phyloP scores from a whole-genome alignment of 2,888 invertebrate genomes.

The Cheilosia scutellata region DNA sequence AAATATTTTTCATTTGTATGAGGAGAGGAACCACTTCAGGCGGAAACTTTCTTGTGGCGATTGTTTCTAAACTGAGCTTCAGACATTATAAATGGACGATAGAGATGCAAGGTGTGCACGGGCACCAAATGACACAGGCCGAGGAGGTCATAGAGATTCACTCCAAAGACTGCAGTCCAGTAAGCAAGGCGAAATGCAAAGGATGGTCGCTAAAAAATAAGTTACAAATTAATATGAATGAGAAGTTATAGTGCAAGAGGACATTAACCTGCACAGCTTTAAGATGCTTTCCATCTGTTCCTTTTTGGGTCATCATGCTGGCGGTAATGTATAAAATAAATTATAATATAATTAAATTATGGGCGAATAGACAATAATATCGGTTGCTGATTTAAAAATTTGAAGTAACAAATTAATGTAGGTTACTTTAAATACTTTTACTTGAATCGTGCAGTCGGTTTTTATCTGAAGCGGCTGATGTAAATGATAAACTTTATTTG shows the following conservation, averaged over 20 bases:
- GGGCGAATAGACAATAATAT: not conserved
- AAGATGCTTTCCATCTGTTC: conserved; percentile 27
- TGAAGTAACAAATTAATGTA: conserved; percentile 1
- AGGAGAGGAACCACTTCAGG: conserved; percentile 22
- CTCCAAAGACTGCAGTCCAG: conserved; percentile 77
- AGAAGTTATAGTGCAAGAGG: not conserved
- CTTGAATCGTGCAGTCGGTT: not conserved
- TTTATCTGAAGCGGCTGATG: not conserved
- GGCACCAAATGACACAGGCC: conserved; percentile 78
- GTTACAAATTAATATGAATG: conserved; percentile 6
- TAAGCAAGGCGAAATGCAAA: conserved; percentile 30
- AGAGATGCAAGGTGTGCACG: conserved; percentile 77
- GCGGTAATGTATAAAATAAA: conserved; percentile 27
- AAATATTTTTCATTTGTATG: conserved; percentile 51
- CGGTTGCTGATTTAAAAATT: not conserved
- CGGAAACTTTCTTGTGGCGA: conserved; percentile 45
- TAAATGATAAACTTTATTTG: not conserved
- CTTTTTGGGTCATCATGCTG: conserved; percentile 32
- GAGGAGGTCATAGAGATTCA: conserved; percentile 77
- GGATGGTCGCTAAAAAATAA: conserved; percentile 35
- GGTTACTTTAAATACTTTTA: not conserved
- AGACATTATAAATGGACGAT: conserved; percentile 77
- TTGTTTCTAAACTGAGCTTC: conserved; percentile 62
- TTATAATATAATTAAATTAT: conserved; percentile 14
- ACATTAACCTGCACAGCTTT: conserved; percentile 18